Percentiles rank a stretch among this genome's conserved stretches.
Evolutionary conservation across 2,797 vertebrate genomes (phyloP).

Genomic region (Myotis planiceps): DNA sequence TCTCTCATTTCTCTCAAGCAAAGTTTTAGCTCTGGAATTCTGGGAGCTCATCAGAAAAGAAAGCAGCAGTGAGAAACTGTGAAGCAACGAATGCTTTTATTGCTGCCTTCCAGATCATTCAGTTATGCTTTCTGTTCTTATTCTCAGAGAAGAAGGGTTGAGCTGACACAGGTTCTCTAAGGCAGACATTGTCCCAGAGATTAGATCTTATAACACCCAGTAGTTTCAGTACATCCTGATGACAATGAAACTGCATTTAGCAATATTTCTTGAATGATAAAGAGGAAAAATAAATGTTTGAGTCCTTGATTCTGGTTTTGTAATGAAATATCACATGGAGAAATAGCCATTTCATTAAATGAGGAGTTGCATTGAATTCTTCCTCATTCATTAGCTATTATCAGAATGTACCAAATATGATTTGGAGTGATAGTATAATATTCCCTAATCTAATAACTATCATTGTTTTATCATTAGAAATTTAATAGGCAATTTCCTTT

Average conservation of each 20-base stretch:
- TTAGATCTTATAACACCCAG: slow-evolving; percentile 63
- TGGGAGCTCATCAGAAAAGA: slow-evolving; percentile 54
- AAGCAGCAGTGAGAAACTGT: slow-evolving; percentile 1
- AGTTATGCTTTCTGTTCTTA: slow-evolving; percentile 58
- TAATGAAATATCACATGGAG: slow-evolving; percentile 77
- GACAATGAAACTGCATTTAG: slow-evolving; percentile 62
- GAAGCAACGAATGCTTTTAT: slow-evolving; percentile 56
- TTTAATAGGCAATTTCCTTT: slow-evolving; percentile 56
- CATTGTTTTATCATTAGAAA: slow-evolving; percentile 63
- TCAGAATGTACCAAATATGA: slow-evolving; percentile 46
- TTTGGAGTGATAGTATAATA: slow-evolving; percentile 56
- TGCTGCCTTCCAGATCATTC: slow-evolving; percentile 56
- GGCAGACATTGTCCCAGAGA: slow-evolving; percentile 67
- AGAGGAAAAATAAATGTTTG: slow-evolving; percentile 69
- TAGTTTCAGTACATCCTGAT: slow-evolving; percentile 76
- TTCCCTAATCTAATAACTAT: slow-evolving; percentile 64
- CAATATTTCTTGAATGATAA: slow-evolving; percentile 76
- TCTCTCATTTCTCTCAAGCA: slow-evolving; percentile 39
- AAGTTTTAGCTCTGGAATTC: slow-evolving; percentile 50
- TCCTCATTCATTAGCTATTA: slow-evolving; percentile 67
- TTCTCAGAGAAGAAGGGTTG: slow-evolving; percentile 49
- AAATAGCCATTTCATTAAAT: slow-evolving; percentile 71
- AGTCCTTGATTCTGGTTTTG: slow-evolving; percentile 61
- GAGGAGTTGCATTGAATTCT: slow-evolving; percentile 50
- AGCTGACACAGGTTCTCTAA: slow-evolving; percentile 71